Base-by-base conservation (phyloP, 2,797 vertebrate genomes). In the Smutsia temminckii region DNA sequence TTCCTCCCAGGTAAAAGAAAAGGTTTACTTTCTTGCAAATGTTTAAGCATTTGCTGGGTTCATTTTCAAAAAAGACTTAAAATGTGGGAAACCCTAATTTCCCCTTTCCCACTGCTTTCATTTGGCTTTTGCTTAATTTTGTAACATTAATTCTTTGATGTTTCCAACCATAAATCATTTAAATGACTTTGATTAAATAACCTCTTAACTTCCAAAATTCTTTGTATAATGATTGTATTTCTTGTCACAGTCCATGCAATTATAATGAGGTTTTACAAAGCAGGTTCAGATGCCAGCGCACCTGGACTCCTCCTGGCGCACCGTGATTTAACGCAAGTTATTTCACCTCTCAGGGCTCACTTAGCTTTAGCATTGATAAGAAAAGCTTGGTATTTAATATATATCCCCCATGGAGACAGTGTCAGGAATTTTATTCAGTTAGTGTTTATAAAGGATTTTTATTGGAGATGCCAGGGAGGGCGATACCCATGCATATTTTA, bases 91-190 rank as follows among this genome's bases (percentile, higher is more conserved):
- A 89, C 71, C 25, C 27, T 61, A 61, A 85, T 25, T 10, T 0
- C 25, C 29, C 79, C 27, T 77, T 80, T 2, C 23, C 79, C 57
- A 46, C 78, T 57, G 81, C 83, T 95, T 93, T 90, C 51, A 17
- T 94, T 95, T 77, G 75, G 84, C 89, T 93, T 96, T 72, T 85
- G 55, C 66, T 95, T 96, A 64, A 88, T 96, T 97, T 96, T 89
- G 79, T 85, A 87, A 81, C 91, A 84, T 89, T 96, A 72, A 95
- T 96, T 96, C 95, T 96, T 97, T 97, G 96, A 95, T 95, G 85
- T 95, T 95, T 95, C 79, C 64, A 93, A 59, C 85, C 97, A 95
- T 95, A 93, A 96, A 97, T 96, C 96, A 96, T 94, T 85, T 95
- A 95, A 95, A 68, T 88, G 74, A 96, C 96, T 96, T 94, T 94